Conservation (phyloP, 2,113 vertebrate genomes). For the Conger conger region DNA sequence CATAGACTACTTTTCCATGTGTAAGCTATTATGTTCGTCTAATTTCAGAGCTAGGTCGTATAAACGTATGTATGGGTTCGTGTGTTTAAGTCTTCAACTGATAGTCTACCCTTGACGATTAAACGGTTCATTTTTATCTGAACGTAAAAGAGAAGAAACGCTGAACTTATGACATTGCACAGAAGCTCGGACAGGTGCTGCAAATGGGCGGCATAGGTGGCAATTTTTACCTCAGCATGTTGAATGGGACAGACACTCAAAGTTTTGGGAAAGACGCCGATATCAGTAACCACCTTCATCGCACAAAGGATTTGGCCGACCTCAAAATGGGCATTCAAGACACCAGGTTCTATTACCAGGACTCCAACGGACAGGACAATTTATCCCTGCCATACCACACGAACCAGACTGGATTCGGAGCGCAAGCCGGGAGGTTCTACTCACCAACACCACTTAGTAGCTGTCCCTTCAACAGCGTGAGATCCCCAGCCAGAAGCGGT, state of each 20-base stretch:
- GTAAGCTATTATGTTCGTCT: neutral
- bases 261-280: slow-evolving; percentile 74
- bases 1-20: neutral
- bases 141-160: slow-evolving; percentile 35
- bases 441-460: slow-evolving; percentile 62
- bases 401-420: slow-evolving; percentile 63
- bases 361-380: slow-evolving; percentile 63
- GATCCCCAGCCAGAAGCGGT: slow-evolving; percentile 59
- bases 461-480: slow-evolving; percentile 64
- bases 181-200: slow-evolving; percentile 58
- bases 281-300: slow-evolving; percentile 60
- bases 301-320: slow-evolving; percentile 68
- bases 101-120: neutral
- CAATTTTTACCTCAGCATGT: slow-evolving; percentile 80
- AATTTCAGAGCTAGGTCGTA: neutral
- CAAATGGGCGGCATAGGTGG: slow-evolving; percentile 83
- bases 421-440: slow-evolving; percentile 67
- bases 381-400: slow-evolving; percentile 64
- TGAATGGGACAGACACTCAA: slow-evolving; percentile 77
- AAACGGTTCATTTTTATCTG: slow-evolving; percentile 22
- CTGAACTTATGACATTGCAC: slow-evolving; percentile 64
- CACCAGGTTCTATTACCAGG: slow-evolving; percentile 69
- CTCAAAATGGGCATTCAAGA: slow-evolving; percentile 76
- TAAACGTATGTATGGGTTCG: neutral
- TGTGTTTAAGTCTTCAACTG: neutral